Evolutionary conservation across 2,797 vertebrate genomes (phyloP).

Genomic region (Tenualosa ilisha): DNA sequence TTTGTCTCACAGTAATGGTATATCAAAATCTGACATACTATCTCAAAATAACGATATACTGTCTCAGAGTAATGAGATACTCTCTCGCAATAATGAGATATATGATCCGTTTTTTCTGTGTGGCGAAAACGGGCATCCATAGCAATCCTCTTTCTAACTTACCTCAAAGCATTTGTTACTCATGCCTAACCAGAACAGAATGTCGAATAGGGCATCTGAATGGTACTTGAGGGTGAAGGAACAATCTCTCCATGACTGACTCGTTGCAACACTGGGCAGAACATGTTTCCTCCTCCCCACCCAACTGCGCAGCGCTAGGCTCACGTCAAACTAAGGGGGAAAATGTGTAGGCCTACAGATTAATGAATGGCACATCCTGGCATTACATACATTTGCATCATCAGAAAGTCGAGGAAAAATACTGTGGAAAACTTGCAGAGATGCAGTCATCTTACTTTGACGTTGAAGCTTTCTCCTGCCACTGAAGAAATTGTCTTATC

Average conservation of each 20-base stretch:
- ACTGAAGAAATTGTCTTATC: slow-evolving; percentile 70
- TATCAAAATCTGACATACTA: too few species aligned
- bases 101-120: too few species aligned
- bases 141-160: not conserved
- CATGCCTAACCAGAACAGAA: slow-evolving; percentile 69
- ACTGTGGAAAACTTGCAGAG: not conserved
- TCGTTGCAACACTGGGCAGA: not conserved
- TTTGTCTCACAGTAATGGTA: too few species aligned
- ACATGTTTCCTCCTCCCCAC: slow-evolving; percentile 21
- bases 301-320: slow-evolving; percentile 56
- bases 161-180: slow-evolving; percentile 67
- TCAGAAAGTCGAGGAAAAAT: not conserved
- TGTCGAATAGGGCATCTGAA: slow-evolving; percentile 70
- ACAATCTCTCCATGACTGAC: slow-evolving; percentile 56
- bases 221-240: slow-evolving; percentile 68
- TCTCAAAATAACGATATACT: too few species aligned
- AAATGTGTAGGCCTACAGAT: not conserved
- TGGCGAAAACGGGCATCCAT: too few species aligned
- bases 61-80: too few species aligned
- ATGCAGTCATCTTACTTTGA: slow-evolving; percentile 60
- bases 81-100: too few species aligned
- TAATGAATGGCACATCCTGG: not conserved
- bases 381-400: not conserved
- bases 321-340: slow-evolving; percentile 63
- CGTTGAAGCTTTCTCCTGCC: slow-evolving; percentile 70